Evolutionary conservation across 2,797 vertebrate genomes (phyloP), one percentile per base, ranked within the genome.

Genomic region (Chromobotia macracanthus): DNA sequence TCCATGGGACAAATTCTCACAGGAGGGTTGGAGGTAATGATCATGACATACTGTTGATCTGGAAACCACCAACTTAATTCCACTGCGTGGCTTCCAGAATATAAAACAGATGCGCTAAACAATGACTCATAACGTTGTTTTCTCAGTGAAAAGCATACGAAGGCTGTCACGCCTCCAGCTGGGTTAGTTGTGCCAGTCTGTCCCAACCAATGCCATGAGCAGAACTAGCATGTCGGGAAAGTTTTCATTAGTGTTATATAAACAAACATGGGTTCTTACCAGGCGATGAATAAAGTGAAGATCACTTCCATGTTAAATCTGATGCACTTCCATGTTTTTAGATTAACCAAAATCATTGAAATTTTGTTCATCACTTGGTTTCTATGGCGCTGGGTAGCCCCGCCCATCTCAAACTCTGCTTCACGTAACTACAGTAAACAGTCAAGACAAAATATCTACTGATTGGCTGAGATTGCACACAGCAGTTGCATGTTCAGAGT

Each of bases 151-250:
- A 61, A 38, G 55, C 71, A 53, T 73, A 31, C 18, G 16, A 61
- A 21, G 53, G 35, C 23, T 16, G 28, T 63, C 28, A 64, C 18
- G 18, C 61, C 61, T 64, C 60, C 25, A 50, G 60, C 21, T 64
- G 50, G 44, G 25, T 55, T 23, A 60, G 48, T 38, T 44, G 44
- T 69, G 70, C 77, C 73, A 70, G 31, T 63, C 48, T 35, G 2
- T 69, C 48, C 63, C 50, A 48, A 41, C 25, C 19, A 35, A 38
- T 72, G 13, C 48, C 35, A 21, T 11, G 16, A 16, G 60, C 50
- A 72, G 50, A 16, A 38, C 18, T 35, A 65, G 25, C n/a, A 58
- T 80, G 77, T 72, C 74, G 66, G 65, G 21, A 61, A 51, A 72
- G 58, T 71, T 31, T 53, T 61, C 46, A 0, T 68, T 80, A 41